Percentiles rank a stretch among this genome's conserved stretches.
Conservation (phyloP, 2,113 vertebrate genomes). For the Erythrocebus patas region DNA sequence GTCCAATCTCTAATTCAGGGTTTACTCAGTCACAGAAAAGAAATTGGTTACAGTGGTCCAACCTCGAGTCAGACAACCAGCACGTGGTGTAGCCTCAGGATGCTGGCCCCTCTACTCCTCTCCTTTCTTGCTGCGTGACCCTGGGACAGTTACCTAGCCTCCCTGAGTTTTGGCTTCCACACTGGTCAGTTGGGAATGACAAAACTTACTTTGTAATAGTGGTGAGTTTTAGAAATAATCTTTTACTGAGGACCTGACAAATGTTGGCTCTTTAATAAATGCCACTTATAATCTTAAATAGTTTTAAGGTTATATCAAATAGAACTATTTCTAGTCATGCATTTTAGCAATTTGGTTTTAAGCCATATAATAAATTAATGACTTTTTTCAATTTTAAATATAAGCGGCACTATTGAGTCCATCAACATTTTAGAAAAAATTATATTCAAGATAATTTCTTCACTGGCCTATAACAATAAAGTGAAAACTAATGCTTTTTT, state of each 20-base stretch:
- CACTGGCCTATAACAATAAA: not conserved
- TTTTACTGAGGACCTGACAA: not conserved
- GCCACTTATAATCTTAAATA: not conserved
- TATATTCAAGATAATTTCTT: conserved; percentile 25
- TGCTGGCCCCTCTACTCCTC: rapidly evolving
- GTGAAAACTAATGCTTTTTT: not conserved
- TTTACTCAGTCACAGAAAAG: not conserved
- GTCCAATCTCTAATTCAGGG: not conserved
- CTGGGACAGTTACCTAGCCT: not conserved
- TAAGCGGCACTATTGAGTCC: not conserved
- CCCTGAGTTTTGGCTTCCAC: not conserved
- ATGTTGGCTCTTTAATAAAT: not conserved
- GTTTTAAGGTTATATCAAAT: not conserved
- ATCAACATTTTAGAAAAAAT: conserved; percentile 7
- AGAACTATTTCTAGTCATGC: not conserved
- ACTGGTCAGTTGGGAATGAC: not conserved
- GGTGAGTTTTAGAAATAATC: not conserved
- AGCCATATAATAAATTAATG: not conserved
- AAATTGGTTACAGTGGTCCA: not conserved
- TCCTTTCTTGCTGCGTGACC: not conserved
- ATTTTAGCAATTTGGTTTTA: not conserved
- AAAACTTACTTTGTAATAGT: not conserved
- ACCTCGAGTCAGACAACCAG: not conserved
- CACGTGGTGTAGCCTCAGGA: too few relatives aligned
- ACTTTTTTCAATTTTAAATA: not conserved